Percentiles rank a stretch among this genome's conserved stretches.
Evolutionary conservation across 1,140 invertebrate species (phyloP).

Genomic region (Drosophila parabipectinata): DNA sequence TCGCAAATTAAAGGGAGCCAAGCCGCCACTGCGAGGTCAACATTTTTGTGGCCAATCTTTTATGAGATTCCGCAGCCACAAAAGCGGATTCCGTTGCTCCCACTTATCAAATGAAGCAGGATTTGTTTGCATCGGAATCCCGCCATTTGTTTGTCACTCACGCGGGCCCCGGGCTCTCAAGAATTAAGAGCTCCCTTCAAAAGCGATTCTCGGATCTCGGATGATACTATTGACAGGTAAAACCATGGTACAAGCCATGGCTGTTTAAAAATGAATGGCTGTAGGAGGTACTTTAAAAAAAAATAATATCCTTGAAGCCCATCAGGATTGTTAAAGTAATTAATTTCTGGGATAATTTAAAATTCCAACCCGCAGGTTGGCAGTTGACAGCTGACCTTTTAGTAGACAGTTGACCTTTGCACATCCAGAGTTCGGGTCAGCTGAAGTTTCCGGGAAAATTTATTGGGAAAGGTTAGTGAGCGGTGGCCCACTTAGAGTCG

Average conservation of each 20-base stretch:
- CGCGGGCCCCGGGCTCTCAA: background rate
- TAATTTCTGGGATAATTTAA: conserved; percentile 30
- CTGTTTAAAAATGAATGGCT: background rate
- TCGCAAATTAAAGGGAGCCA: conserved; percentile 54
- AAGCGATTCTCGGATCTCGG: background rate
- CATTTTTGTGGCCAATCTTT: conserved; percentile 63
- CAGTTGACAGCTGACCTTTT: conserved; percentile 22
- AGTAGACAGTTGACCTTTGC: conserved; percentile 32
- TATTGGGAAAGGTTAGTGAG: conserved; percentile 26
- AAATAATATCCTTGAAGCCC: background rate
- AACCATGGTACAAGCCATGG: no score
- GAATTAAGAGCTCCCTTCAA: background rate
- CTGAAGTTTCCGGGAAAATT: background rate
- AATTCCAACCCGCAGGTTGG: conserved; percentile 21
- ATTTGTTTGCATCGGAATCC: conserved; percentile 11
- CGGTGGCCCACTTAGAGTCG: background rate
- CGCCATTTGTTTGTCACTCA: conserved; percentile 8
- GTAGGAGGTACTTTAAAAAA: background rate
- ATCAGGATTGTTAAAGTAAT: conserved; percentile 19
- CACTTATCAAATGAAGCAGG: conserved; percentile 30
- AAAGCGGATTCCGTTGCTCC: conserved; percentile 8
- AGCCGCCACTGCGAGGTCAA: conserved; percentile 28
- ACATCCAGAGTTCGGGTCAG: conserved; percentile 2
- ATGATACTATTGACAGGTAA: conserved; percentile 7
- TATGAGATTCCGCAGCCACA: conserved; percentile 48